These are phyloP conservation scores for Triplophysa tibetana DNA, from an alignment of 2,113 vertebrate species.

Conservation along the genomic window DNA sequence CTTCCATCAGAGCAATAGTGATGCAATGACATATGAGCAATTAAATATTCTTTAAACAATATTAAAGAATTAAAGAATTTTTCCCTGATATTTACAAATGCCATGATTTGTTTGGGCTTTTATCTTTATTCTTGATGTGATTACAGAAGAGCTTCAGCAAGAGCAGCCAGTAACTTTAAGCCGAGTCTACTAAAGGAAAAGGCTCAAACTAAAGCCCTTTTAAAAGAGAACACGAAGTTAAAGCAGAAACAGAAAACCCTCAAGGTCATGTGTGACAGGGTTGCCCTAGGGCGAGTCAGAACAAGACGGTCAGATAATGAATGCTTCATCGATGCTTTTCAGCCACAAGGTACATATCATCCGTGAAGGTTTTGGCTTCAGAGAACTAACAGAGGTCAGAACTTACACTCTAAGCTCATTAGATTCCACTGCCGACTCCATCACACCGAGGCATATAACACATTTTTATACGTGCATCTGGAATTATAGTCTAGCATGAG, in stretches of 20 bases:
- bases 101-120: background rate
- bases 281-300: slow-evolving; percentile 1
- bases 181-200: background rate
- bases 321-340: slow-evolving; percentile 19
- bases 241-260: slow-evolving; percentile 5
- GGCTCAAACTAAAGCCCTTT: background rate
- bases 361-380: slow-evolving; percentile 9
- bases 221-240: background rate
- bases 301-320: slow-evolving; percentile 12
- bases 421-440: background rate
- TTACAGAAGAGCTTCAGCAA: background rate
- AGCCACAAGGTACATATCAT: slow-evolving; percentile 18
- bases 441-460: background rate
- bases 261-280: slow-evolving; percentile 25
- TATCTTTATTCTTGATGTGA: background rate
- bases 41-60: background rate
- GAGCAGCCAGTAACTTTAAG: background rate
- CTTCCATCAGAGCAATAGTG: background rate
- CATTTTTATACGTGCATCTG: slow-evolving; percentile 2
- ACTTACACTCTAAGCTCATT: background rate
- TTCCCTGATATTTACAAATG: background rate
- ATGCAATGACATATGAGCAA: background rate
- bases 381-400: background rate
- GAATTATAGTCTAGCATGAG: background rate
- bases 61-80: background rate